phyloP scores from a whole-genome alignment of 1,140 invertebrate species.

The Pachypeltis micranthus region DNA sequence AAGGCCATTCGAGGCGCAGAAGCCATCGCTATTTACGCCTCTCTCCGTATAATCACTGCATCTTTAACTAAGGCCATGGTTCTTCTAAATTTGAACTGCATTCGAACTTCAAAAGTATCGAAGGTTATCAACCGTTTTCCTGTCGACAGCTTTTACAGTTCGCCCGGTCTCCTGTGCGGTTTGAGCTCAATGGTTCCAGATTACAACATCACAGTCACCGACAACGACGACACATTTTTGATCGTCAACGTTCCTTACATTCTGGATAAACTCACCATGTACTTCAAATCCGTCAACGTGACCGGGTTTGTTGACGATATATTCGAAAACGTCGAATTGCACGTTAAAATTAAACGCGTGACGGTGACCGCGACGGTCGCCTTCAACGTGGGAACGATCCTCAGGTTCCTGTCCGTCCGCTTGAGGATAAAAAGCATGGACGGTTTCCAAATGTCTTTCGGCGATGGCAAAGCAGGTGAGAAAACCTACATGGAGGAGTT shows the following conservation, averaged over 20 bases:
- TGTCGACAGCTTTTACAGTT: background rate
- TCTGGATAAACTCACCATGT: background rate
- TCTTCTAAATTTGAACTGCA: background rate
- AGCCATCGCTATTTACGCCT: background rate
- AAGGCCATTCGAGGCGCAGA: background rate
- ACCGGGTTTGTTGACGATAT: background rate
- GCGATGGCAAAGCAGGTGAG: no score
- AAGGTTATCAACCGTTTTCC: background rate
- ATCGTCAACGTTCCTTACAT: background rate
- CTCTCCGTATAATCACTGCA: background rate
- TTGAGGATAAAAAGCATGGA: background rate
- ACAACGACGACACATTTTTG: background rate
- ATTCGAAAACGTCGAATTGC: background rate
- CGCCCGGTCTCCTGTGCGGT: background rate
- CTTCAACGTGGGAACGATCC: background rate
- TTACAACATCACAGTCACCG: background rate
- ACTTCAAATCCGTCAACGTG: background rate
- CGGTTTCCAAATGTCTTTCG: no score
- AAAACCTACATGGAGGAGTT: no score
- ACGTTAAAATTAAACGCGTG: background rate
- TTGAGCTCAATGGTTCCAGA: background rate
- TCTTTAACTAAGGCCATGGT: background rate
- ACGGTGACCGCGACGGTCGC: background rate
- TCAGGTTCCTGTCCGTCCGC: background rate
- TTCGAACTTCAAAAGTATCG: background rate